These are phyloP conservation scores for Seladonia tumulorum DNA, from an alignment of 2,888 invertebrate genomes.

Conservation along the genomic window DNA sequence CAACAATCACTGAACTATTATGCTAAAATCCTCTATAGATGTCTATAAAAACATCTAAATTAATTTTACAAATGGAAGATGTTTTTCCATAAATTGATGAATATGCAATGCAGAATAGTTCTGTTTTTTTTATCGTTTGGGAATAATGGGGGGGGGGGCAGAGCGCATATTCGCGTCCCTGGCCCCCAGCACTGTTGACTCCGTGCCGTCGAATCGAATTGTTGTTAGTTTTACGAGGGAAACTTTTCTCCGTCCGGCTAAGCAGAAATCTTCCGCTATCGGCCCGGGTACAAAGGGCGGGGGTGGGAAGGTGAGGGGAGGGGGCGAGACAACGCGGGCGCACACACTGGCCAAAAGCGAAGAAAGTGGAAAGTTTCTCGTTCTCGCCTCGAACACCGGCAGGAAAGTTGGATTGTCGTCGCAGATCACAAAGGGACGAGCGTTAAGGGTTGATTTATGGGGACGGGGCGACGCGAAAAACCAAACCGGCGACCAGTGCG, in stretches of 20 bases:
- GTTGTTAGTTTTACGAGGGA: conserved; percentile 73
- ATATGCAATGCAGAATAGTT: too few relatives aligned
- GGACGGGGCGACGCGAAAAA: conserved; percentile 39
- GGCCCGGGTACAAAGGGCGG: not conserved
- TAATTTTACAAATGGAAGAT: too few relatives aligned
- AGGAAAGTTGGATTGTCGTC: conserved; percentile 27
- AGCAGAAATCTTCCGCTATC: conserved; percentile 65
- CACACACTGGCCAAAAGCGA: conserved; percentile 2
- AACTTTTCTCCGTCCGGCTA: conserved; percentile 62
- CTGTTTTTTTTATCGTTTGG: not conserved
- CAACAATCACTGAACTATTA: too few relatives aligned
- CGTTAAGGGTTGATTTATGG: conserved; percentile 64
- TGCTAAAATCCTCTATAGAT: too few relatives aligned
- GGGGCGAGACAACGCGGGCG: not conserved
- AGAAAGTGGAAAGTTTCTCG: conserved; percentile 42
- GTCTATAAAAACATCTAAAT: too few relatives aligned
- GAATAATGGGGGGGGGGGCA: not conserved
- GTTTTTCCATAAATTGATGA: not conserved
- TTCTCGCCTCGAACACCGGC: not conserved
- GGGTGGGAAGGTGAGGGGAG: not conserved
- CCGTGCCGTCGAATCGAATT: conserved; percentile 62
- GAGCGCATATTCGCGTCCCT: not conserved
- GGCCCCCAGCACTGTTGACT: not conserved
- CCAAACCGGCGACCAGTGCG: conserved; percentile 24
- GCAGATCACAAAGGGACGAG: conserved; percentile 66